phyloP scores from a whole-genome alignment of 2,888 invertebrate species.

The Metalampra italica region DNA sequence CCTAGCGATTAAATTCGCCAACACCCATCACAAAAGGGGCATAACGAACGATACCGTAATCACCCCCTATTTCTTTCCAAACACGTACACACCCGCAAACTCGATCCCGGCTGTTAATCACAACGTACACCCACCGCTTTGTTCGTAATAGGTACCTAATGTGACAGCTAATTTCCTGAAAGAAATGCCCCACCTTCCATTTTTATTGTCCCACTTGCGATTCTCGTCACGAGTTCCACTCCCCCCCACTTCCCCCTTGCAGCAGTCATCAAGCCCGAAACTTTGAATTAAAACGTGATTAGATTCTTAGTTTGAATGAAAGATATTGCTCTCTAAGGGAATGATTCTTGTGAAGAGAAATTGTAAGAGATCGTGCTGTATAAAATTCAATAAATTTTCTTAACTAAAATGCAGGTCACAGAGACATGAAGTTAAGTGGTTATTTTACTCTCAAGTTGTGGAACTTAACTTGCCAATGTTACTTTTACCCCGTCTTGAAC shows the following conservation, averaged over 20 bases:
- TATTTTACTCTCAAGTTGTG: too few relatives aligned
- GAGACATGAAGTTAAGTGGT: too few relatives aligned
- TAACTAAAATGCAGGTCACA: too few relatives aligned
- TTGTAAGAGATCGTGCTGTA: too few relatives aligned
- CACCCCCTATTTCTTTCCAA: constrained; percentile 14
- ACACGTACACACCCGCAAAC: constrained; percentile 31
- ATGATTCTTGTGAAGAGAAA: background rate
- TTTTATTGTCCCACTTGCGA: constrained; percentile 57
- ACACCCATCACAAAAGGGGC: background rate
- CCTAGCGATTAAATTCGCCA: too few relatives aligned
- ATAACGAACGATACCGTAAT: background rate
- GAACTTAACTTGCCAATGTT: too few relatives aligned
- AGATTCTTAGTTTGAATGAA: constrained; percentile 17
- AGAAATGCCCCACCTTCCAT: constrained; percentile 50
- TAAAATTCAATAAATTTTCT: too few relatives aligned
- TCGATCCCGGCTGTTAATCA: constrained; percentile 43
- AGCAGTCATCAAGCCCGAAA: constrained; percentile 66
- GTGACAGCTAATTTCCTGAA: constrained; percentile 73
- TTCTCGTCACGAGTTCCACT: constrained; percentile 53
- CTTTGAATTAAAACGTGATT: constrained; percentile 72
- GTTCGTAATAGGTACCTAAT: constrained; percentile 60
- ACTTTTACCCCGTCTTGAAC: too few relatives aligned
- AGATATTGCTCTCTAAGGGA: background rate
- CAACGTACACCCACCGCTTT: constrained; percentile 23
- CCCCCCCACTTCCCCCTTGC: constrained; percentile 20